Evolutionary conservation across 2,888 invertebrate genomes (phyloP), one percentile per base, ranked within the genome.

Genomic region (Mayetiola destructor): DNA sequence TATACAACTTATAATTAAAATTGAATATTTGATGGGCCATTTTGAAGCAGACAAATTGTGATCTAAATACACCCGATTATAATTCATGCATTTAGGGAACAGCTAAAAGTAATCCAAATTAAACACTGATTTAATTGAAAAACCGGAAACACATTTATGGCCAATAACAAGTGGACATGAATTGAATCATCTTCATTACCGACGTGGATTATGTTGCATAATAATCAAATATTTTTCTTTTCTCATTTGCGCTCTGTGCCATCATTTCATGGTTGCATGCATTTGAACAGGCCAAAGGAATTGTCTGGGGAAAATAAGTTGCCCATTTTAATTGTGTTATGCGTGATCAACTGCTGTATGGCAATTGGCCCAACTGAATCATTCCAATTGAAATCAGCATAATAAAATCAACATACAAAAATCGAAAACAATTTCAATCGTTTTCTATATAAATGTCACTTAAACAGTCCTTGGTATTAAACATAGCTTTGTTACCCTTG

Each of bases 51-150:
- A 42, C 42, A 42, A 23, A 21, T 42, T 5, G 23, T 42, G 42
- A 42, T 42, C 42, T 42, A 42, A 42, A 23, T 42, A 42, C 42
- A 10, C 23, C 12, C 42, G 42, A 42, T n/a, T n/a, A n/a, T n/a
- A n/a, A n/a, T n/a, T n/a, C n/a, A n/a, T n/a, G n/a, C n/a, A n/a
- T n/a, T n/a, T n/a, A n/a, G n/a, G n/a, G n/a, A n/a, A n/a, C n/a
- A n/a, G n/a, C n/a, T n/a, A n/a, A n/a, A n/a, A n/a, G n/a, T n/a
- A n/a, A n/a, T n/a, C n/a, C n/a, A n/a, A 16, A 36, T 12, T 12
- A 36, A 12, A 36, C 36, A 16, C 36, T 36, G 36, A n/a, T 36
- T 36, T 12, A 12, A 3, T 8, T 4, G 5, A 36, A 36, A 36
- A 36, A 36, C 36, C 36, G n/a, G 36, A 36, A 36, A n/a, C 6